A percentile compares a stretch with the other conserved stretches of the same genome.
These are phyloP conservation scores for Bubalus kerabau DNA, from an alignment of 2,113 vertebrate genomes.

Conservation along the genomic window DNA sequence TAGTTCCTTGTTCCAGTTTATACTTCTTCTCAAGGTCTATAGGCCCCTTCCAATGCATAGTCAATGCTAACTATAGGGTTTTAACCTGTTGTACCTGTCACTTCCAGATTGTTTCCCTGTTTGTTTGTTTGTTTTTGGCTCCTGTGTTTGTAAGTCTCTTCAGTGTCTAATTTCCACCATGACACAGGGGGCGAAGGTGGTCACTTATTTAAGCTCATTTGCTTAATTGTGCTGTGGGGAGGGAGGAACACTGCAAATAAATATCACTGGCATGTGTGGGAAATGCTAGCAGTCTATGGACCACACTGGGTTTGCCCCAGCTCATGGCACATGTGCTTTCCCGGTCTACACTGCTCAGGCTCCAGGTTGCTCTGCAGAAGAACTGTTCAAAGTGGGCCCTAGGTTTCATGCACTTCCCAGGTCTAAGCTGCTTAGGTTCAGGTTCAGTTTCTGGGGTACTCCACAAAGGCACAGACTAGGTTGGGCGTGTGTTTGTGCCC, in stretches of 20 bases:
- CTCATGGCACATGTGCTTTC: neutral
- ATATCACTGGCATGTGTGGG: neutral
- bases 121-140: neutral
- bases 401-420: neutral
- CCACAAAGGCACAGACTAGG: neutral
- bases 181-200: neutral
- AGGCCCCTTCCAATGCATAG: neutral
- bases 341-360: neutral
- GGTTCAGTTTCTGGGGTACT: neutral
- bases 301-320: neutral
- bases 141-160: neutral
- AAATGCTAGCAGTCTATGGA: neutral
- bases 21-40: neutral
- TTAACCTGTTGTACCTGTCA: neutral
- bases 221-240: neutral
- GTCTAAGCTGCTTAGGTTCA: neutral
- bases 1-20: neutral
- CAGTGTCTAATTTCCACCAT: neutral
- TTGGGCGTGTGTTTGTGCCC: neutral
- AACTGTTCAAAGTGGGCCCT: neutral
- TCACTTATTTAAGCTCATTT: neutral
- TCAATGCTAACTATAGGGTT: neutral
- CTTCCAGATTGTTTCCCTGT: accelerated
- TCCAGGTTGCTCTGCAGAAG: neutral
- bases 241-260: neutral